A percentile compares a stretch with the other conserved stretches of the same genome.
phyloP scores from a whole-genome alignment of 2,888 invertebrate genomes.

The Acanthacorydalis orientalis region DNA sequence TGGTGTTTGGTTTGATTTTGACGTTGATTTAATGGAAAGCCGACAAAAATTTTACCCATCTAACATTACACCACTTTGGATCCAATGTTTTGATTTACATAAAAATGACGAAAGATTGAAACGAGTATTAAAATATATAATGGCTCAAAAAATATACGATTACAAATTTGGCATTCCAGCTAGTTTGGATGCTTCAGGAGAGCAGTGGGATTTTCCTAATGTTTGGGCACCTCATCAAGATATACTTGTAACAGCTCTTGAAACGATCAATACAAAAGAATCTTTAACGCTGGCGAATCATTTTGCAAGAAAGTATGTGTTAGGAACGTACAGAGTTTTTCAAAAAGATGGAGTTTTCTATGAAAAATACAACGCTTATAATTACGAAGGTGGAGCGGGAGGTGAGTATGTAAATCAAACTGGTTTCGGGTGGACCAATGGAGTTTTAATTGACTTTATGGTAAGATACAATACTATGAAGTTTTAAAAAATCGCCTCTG shows the following conservation, averaged over 20 bases:
- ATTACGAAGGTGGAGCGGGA: slow-evolving; percentile 52
- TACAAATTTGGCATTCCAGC: slow-evolving; percentile 53
- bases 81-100: slow-evolving; percentile 32
- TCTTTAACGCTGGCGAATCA: slow-evolving; percentile 41
- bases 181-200: slow-evolving; percentile 44
- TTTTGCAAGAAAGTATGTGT: slow-evolving; percentile 52
- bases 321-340: slow-evolving; percentile 47
- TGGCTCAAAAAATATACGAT: slow-evolving; percentile 31
- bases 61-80: slow-evolving; percentile 60
- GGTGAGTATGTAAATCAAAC: slow-evolving; percentile 63
- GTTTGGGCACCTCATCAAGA: slow-evolving; percentile 75
- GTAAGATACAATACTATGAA: too few relatives aligned
- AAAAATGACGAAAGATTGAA: slow-evolving; percentile 30
- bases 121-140: slow-evolving; percentile 35
- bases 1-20: slow-evolving; percentile 71
- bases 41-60: slow-evolving; percentile 52
- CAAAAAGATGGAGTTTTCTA: slow-evolving; percentile 47
- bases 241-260: slow-evolving; percentile 48
- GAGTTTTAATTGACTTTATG: slow-evolving; percentile 58
- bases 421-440: slow-evolving; percentile 72
- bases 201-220: slow-evolving; percentile 73
- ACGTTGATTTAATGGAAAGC: slow-evolving; percentile 35
- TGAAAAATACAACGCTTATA: slow-evolving; percentile 52
- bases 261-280: slow-evolving; percentile 32
- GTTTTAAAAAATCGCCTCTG: too few relatives aligned